Percentiles rank a stretch among this genome's conserved stretches.
phyloP scores from a whole-genome alignment of 2,888 invertebrate genomes.

The Masnerella sp. region DNA sequence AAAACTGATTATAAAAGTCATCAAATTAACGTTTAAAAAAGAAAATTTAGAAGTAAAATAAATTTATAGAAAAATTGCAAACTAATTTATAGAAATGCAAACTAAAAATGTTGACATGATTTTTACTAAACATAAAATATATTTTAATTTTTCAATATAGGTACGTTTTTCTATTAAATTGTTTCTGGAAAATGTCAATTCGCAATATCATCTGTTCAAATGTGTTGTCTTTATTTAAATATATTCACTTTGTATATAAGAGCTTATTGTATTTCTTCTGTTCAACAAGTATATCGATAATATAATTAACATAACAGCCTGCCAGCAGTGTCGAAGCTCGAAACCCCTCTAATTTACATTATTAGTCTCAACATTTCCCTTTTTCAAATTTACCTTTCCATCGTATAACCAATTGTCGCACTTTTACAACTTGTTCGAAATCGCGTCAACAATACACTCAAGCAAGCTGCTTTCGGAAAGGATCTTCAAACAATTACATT shows the following conservation, averaged over 20 bases:
- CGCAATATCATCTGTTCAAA: constrained; percentile 63
- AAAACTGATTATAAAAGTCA: too few species aligned
- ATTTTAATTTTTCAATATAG: too few species aligned
- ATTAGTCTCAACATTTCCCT: constrained; percentile 40
- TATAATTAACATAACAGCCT: constrained; percentile 77
- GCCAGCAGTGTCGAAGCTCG: constrained; percentile 74
- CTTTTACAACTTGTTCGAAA: too few species aligned
- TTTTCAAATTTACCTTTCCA: constrained; percentile 6
- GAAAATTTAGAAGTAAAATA: too few species aligned
- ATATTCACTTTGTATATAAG: constrained; percentile 70
- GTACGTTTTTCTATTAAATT: constrained; percentile 49
- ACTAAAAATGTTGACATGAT: too few species aligned
- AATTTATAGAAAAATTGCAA: too few species aligned
- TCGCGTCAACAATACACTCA: constrained; percentile 58
- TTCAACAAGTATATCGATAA: constrained; percentile 76
- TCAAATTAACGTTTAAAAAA: too few species aligned
- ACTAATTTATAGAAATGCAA: too few species aligned
- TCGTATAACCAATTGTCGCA: too few species aligned
- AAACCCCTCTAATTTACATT: constrained; percentile 49
- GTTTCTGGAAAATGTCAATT: constrained; percentile 66
- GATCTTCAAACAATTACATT: constrained; percentile 34
- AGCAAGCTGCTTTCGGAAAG: constrained; percentile 53
- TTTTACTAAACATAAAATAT: too few species aligned
- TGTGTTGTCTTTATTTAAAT: constrained; percentile 60
- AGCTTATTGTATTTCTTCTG: constrained; percentile 72